Evolutionary conservation across 2,797 vertebrate species (phyloP).

Genomic region (Arnoldichthys spilopterus): DNA sequence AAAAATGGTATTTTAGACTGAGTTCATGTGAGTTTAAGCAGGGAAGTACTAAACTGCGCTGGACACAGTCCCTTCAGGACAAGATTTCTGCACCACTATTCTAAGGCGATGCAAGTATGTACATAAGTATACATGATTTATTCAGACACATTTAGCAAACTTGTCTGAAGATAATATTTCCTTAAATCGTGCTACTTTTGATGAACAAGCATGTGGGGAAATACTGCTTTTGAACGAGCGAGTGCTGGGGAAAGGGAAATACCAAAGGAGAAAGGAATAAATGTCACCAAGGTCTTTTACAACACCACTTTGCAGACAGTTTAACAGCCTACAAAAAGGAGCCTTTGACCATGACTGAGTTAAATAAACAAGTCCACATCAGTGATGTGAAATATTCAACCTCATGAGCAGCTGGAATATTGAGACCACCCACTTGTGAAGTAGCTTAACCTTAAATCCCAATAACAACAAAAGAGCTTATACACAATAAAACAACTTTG

Average conservation of each 20-base stretch:
- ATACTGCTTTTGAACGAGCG: conserved; percentile 23
- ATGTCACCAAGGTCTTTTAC: conserved; percentile 32
- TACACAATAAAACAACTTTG: background rate
- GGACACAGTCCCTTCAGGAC: too few species aligned
- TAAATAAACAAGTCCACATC: conserved; percentile 40
- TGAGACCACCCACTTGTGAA: background rate
- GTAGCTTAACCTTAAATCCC: background rate
- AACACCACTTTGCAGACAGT: conserved; percentile 25
- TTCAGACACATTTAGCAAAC: background rate
- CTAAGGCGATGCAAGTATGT: too few species aligned
- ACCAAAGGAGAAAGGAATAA: conserved; percentile 19
- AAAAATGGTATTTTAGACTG: background rate
- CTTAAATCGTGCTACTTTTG: too few species aligned
- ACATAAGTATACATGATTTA: too few species aligned
- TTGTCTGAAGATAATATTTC: background rate
- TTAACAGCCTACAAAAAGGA: conserved; percentile 16
- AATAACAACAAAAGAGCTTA: background rate
- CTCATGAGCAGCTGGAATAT: background rate
- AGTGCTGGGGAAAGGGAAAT: background rate
- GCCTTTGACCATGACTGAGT: conserved; percentile 17
- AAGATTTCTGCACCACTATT: too few species aligned
- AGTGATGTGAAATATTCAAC: conserved; percentile 28
- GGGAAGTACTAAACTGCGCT: too few species aligned
- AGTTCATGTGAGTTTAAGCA: too few species aligned
- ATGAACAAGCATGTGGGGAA: conserved; percentile 9